phyloP scores from a whole-genome alignment of 2,888 invertebrate genomes.

The Diploptera punctata region DNA sequence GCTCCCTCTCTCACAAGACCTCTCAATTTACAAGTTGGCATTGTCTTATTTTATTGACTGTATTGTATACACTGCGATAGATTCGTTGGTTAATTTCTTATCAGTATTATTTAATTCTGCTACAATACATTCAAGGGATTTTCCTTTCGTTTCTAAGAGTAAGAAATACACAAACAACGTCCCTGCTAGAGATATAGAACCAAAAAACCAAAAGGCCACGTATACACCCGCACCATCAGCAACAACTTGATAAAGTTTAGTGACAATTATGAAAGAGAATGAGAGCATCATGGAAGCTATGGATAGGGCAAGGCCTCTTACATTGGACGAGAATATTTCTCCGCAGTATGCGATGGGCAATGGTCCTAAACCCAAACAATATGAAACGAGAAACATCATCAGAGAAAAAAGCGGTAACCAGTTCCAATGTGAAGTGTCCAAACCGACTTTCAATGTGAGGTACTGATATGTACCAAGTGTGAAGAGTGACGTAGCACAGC shows the following conservation, averaged over 20 bases:
- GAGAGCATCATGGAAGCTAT: slow-evolving; percentile 67
- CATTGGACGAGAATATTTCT: slow-evolving; percentile 68
- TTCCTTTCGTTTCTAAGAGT: slow-evolving; percentile 69
- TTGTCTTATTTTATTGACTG: no score
- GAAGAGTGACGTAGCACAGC: slow-evolving; percentile 61
- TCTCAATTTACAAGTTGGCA: no score
- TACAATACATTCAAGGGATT: slow-evolving; percentile 65
- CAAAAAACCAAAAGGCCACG: slow-evolving; percentile 77
- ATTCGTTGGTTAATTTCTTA: background rate
- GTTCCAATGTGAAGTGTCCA: slow-evolving; percentile 58
- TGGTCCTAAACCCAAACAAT: slow-evolving; percentile 67
- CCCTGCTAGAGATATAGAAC: slow-evolving; percentile 68
- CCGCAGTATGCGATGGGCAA: slow-evolving; percentile 68
- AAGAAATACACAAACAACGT: slow-evolving; percentile 71
- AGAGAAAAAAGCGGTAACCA: slow-evolving; percentile 66
- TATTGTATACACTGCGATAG: background rate
- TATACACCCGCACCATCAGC: slow-evolving; percentile 63
- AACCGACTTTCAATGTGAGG: slow-evolving; percentile 58
- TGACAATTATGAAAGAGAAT: slow-evolving; percentile 64
- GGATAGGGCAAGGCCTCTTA: slow-evolving; percentile 69
- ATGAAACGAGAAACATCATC: slow-evolving; percentile 66
- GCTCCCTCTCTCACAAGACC: no score
- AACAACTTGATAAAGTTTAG: slow-evolving; percentile 64
- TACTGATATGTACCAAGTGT: slow-evolving; percentile 64
- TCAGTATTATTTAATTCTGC: background rate